A percentile compares a stretch with the other conserved stretches of the same genome.
These are phyloP conservation scores for Neotoxoptera formosana DNA, from an alignment of 1,140 invertebrate genomes.

Conservation along the genomic window DNA sequence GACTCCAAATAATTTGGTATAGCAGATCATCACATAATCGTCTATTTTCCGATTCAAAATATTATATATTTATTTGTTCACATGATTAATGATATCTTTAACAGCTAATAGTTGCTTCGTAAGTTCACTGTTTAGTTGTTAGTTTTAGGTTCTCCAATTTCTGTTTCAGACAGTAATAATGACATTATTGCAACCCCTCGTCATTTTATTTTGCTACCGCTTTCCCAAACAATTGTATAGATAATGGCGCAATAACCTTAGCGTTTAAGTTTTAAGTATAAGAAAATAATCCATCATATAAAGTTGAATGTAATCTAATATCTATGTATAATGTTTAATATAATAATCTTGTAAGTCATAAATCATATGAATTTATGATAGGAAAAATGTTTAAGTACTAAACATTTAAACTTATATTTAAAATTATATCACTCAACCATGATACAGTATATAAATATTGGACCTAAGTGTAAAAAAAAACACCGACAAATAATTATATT, in stretches of 20 bases:
- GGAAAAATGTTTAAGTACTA: too few relatives aligned
- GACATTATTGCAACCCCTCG: background rate
- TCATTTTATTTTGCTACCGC: background rate
- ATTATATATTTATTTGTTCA: background rate
- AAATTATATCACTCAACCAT: too few relatives aligned
- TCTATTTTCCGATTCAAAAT: background rate
- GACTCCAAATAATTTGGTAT: too few relatives aligned
- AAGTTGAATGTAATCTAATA: too few relatives aligned
- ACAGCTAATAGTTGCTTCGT: background rate
- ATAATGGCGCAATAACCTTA: background rate
- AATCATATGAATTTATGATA: too few relatives aligned
- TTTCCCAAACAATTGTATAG: background rate
- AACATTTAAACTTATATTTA: too few relatives aligned
- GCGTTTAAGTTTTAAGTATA: background rate
- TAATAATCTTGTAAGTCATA: too few relatives aligned
- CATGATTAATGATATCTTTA: constrained; percentile 11
- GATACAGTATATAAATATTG: too few relatives aligned
- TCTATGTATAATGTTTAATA: too few relatives aligned
- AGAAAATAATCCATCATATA: constrained; percentile 24
- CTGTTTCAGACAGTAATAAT: background rate
- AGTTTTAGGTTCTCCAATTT: background rate
- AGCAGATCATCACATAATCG: too few relatives aligned
- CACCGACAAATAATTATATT: too few relatives aligned
- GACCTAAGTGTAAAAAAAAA: too few relatives aligned
- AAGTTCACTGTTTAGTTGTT: background rate